Conservation (phyloP, 1,140 invertebrate species). For the Zaprionus camerounensis region DNA sequence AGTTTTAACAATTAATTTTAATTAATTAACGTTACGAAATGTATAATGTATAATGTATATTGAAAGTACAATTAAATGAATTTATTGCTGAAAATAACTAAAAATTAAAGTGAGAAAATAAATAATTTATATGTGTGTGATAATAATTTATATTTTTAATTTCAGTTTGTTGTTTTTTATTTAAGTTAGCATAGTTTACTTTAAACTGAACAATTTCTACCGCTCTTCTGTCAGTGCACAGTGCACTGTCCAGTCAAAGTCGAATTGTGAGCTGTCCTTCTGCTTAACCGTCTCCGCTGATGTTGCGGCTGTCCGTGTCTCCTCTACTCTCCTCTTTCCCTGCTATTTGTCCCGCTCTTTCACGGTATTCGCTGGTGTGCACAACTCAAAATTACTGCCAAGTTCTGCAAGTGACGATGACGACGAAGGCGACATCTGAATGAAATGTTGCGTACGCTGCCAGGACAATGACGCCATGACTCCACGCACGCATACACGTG, state of each 20-base stretch:
- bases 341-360: constrained; percentile 29
- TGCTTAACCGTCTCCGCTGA: constrained; percentile 60
- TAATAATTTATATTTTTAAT: too few species aligned
- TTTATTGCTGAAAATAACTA: too few species aligned
- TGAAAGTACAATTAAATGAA: too few species aligned
- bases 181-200: too few species aligned
- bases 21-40: too few species aligned
- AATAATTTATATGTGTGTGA: too few species aligned
- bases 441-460: constrained; percentile 52
- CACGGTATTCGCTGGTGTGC: constrained; percentile 28
- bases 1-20: too few species aligned
- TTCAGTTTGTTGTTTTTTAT: too few species aligned
- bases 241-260: constrained; percentile 30
- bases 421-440: constrained; percentile 43
- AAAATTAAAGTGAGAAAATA: too few species aligned
- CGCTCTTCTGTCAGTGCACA: background rate
- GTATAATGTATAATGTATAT: too few species aligned
- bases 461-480: constrained; percentile 73
- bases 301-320: constrained; percentile 63
- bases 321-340: background rate
- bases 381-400: constrained; percentile 79
- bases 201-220: background rate
- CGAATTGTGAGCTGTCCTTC: constrained; percentile 17
- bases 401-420: constrained; percentile 78
- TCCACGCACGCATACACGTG: constrained; percentile 30